A percentile compares a stretch with the other conserved stretches of the same genome.
Evolutionary conservation across 2,888 invertebrate species (phyloP).

Genomic region (Drosophila setosimentum): DNA sequence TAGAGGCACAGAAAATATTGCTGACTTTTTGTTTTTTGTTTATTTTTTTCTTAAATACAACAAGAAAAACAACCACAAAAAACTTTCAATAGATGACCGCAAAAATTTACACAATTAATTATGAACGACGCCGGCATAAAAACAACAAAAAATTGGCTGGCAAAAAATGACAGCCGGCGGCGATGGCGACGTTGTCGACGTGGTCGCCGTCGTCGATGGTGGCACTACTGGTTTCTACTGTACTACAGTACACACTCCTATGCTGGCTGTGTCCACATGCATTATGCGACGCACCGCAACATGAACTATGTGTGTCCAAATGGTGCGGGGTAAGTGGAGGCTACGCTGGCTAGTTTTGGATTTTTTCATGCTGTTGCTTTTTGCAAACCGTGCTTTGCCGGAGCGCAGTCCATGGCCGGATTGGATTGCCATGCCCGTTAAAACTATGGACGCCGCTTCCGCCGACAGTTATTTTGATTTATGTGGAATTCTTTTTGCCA

Average conservation of each 20-base stretch:
- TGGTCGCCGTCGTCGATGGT: slow-evolving; percentile 31
- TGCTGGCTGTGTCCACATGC: slow-evolving; percentile 26
- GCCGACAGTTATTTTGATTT: slow-evolving; percentile 82
- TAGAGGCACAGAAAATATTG: neutral
- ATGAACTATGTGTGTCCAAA: slow-evolving; percentile 36
- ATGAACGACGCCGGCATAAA: slow-evolving; percentile 58
- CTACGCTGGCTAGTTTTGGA: slow-evolving; percentile 57
- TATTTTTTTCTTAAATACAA: neutral
- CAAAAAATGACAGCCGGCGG: slow-evolving; percentile 57
- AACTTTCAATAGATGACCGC: slow-evolving; percentile 60
- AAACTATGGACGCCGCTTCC: slow-evolving; percentile 81
- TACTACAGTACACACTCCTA: neutral
- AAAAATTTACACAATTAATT: slow-evolving; percentile 73
- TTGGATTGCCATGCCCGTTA: slow-evolving; percentile 46
- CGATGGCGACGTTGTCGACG: slow-evolving; percentile 22
- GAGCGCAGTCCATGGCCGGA: slow-evolving; percentile 6
- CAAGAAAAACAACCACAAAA: neutral
- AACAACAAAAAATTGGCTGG: slow-evolving; percentile 33
- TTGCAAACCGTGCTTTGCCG: slow-evolving; percentile 1
- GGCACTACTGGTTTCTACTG: slow-evolving; percentile 38
- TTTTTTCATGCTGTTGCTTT: slow-evolving; percentile 23
- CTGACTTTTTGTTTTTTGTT: neutral
- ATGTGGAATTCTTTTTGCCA: slow-evolving; percentile 65
- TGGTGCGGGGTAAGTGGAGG: slow-evolving; percentile 7
- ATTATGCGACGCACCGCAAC: slow-evolving; percentile 62